Evolutionary conservation across 2,113 vertebrate genomes (phyloP).

Genomic region (Chelonoidis abingdonii): DNA sequence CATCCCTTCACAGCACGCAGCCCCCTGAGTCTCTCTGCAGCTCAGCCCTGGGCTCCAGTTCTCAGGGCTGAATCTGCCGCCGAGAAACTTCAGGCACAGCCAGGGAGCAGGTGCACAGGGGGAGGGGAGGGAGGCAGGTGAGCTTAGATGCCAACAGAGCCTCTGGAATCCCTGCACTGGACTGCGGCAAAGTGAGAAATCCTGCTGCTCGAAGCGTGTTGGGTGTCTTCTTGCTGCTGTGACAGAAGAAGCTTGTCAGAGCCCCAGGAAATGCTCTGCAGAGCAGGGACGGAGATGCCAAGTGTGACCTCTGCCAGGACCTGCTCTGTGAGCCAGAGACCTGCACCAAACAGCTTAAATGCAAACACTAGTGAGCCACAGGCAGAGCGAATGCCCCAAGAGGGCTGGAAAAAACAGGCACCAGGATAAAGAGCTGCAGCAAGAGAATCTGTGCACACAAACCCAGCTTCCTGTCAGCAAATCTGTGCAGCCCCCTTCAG

Average conservation of each 20-base stretch:
- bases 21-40: neutral
- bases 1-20: neutral
- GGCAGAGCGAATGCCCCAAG: no score
- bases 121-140: no score
- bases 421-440: no score
- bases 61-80: neutral
- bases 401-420: no score
- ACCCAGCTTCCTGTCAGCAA: neutral
- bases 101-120: neutral
- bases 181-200: neutral
- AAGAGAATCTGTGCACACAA: no score
- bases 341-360: no score
- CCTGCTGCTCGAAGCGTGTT: no score
- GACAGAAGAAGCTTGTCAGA: neutral
- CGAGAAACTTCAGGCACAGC: neutral
- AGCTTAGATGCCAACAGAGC: no score
- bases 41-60: neutral
- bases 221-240: neutral
- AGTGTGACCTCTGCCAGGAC: no score
- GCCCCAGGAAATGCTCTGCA: neutral
- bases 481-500: neutral
- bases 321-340: no score
- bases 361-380: no score
- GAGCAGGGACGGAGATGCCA: neutral
- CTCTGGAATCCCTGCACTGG: neutral